These are phyloP conservation scores for Oncorhynchus nerka DNA, from an alignment of 2,113 vertebrate species.

Conservation along the genomic window DNA sequence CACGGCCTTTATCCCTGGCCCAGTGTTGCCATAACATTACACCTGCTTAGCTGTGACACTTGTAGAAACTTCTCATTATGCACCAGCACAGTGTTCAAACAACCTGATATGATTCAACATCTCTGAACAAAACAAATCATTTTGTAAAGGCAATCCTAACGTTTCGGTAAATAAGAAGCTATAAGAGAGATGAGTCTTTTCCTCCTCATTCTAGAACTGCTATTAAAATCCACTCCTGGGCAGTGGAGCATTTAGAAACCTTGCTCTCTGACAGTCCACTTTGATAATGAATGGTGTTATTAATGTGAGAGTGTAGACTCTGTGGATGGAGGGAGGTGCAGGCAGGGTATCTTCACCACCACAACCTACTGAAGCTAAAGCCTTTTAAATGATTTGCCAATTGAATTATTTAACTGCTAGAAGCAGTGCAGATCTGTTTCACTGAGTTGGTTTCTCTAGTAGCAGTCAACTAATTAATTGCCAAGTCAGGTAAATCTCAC, in stretches of 20 bases:
- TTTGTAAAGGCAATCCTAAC: not conserved
- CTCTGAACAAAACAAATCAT: not conserved
- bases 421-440: too few species aligned
- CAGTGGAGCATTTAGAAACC: constrained; percentile 39
- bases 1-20: not conserved
- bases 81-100: too few species aligned
- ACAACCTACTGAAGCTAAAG: too few species aligned
- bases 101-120: not conserved
- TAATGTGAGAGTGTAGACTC: not conserved
- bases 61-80: too few species aligned
- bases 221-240: constrained; percentile 32
- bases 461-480: constrained; percentile 8
- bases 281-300: constrained; percentile 53
- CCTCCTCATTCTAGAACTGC: constrained; percentile 47
- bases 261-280: constrained; percentile 38
- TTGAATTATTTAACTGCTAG: too few species aligned
- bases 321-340: not conserved
- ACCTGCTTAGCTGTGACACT: too few species aligned
- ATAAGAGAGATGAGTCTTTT: constrained; percentile 27
- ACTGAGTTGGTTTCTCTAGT: not conserved
- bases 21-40: too few species aligned
- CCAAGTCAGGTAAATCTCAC: not conserved
- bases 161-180: constrained; percentile 8
- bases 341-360: not conserved
- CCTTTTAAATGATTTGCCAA: too few species aligned